A percentile compares a stretch with the other conserved stretches of the same genome.
phyloP scores from a whole-genome alignment of 1,140 invertebrate genomes.

The Liolophura sinensis region DNA sequence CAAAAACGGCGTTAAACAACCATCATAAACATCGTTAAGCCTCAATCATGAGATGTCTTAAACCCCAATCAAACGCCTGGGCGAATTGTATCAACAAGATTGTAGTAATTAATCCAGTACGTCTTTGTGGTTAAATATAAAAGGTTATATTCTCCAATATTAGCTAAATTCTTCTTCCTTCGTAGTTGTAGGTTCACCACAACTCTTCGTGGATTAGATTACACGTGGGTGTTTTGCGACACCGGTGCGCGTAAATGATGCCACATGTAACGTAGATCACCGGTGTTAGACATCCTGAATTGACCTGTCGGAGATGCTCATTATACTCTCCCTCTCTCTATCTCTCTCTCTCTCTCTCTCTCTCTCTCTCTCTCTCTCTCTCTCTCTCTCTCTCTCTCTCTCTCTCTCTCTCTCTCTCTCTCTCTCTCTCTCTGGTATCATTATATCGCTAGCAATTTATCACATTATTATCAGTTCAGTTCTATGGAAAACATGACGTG shows the following conservation, averaged over 20 bases:
- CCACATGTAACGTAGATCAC: background rate
- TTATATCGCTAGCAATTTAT: too few species aligned
- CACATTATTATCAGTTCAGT: too few species aligned
- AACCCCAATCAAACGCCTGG: too few species aligned
- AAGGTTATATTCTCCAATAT: too few species aligned
- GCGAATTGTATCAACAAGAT: too few species aligned
- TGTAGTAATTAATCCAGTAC: too few species aligned
- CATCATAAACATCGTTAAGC: too few species aligned
- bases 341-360: slow-evolving; percentile 11
- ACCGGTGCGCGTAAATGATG: background rate
- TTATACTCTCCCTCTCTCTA: background rate
- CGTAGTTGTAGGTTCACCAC: background rate
- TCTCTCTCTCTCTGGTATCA: slow-evolving; percentile 4
- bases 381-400: background rate
- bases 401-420: background rate
- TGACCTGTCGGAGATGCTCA: background rate
- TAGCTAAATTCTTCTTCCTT: background rate
- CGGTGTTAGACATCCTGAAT: background rate
- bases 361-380: background rate
- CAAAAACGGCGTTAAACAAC: too few species aligned
- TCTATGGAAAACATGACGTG: too few species aligned
- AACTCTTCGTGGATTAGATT: background rate
- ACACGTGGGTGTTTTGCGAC: background rate
- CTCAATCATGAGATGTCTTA: too few species aligned
- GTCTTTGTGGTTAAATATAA: too few species aligned